Evolutionary conservation across 2,888 invertebrate species (phyloP), one percentile per base, ranked within the genome.

Genomic region (Endomychus coccineus): DNA sequence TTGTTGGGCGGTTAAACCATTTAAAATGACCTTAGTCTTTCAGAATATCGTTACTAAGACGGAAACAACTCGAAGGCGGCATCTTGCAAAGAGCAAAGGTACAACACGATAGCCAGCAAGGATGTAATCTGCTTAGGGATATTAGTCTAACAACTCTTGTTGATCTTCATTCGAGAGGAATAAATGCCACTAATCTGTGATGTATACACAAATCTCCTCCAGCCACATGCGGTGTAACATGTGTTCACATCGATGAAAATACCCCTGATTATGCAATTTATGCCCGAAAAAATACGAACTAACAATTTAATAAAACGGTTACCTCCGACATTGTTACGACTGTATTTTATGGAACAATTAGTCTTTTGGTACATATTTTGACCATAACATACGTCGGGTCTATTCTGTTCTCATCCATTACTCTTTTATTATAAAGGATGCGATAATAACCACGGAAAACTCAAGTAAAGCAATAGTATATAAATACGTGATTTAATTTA

Each of bases 51-150:
- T 29, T 7, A 6, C 43, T 40, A 36, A 39, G 43, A 45, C 44
- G 42, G 42, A 42, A 42, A 40, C 34, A 34, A 46, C 46, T 44
- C 43, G 11, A 48, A 44, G 46, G 50, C 52, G 52, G 55, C 51
- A 52, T 50, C 51, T 50, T 44, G 49, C 52, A 44, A 42, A 42
- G 42, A 44, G 40, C 45, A 46, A 44, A 48, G 43, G 44, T 42
- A 40, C 42, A 40, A 47, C 41, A 32, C 42, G 40, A 36, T 49
- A 45, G 38, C 39, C 41, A 46, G 46, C 51, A 52, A 56, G 52
- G 58, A 53, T 56, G 54, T 64, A 64, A 64, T 64, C 64, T 62
- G 59, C 64, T 64, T 64, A 63, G 56, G 53, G 56, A 61, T 61
- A 62, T 62, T 64, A 62, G 56, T 50, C 46, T 52, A 50, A 48